A percentile compares a stretch with the other conserved stretches of the same genome.
Evolutionary conservation across 2,888 invertebrate species (phyloP).

Genomic region (Heliothis peltigera): DNA sequence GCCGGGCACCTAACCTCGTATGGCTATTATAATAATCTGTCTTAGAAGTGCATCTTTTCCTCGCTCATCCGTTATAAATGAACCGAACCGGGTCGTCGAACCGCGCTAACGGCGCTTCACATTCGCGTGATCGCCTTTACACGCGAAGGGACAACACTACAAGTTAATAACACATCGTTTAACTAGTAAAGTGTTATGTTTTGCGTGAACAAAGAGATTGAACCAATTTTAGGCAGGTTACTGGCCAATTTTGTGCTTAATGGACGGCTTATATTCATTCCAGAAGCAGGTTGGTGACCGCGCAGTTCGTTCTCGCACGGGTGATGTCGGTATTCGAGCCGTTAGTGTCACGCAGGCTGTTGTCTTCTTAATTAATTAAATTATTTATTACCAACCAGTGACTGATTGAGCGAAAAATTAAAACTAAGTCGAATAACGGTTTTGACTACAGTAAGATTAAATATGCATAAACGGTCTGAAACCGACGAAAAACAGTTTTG

Average conservation of each 20-base stretch:
- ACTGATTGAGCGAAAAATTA: neutral
- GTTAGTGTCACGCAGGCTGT: neutral
- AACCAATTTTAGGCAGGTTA: conserved; percentile 12
- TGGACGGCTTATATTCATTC: neutral
- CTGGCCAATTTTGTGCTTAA: neutral
- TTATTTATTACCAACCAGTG: neutral
- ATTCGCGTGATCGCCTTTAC: conserved; percentile 60
- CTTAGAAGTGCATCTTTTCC: conserved; percentile 48
- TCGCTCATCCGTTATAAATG: conserved; percentile 47
- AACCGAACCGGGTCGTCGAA: conserved; percentile 65
- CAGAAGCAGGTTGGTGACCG: conserved; percentile 28
- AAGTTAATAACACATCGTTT: conserved; percentile 22
- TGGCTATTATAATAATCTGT: conserved; percentile 17
- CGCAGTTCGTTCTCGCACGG: neutral
- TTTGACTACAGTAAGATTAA: neutral
- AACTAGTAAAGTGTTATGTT: conserved; percentile 18
- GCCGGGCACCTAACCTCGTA: conserved; percentile 5
- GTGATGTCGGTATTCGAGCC: neutral
- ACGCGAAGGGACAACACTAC: conserved; percentile 55
- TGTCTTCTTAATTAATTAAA: neutral
- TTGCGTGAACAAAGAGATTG: conserved; percentile 10
- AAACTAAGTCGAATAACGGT: neutral
- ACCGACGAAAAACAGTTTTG: neutral
- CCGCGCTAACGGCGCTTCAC: conserved; percentile 64
- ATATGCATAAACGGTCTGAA: conserved; percentile 1